phyloP scores from a whole-genome alignment of 2,113 vertebrate species.

The Embiotoca jacksoni region DNA sequence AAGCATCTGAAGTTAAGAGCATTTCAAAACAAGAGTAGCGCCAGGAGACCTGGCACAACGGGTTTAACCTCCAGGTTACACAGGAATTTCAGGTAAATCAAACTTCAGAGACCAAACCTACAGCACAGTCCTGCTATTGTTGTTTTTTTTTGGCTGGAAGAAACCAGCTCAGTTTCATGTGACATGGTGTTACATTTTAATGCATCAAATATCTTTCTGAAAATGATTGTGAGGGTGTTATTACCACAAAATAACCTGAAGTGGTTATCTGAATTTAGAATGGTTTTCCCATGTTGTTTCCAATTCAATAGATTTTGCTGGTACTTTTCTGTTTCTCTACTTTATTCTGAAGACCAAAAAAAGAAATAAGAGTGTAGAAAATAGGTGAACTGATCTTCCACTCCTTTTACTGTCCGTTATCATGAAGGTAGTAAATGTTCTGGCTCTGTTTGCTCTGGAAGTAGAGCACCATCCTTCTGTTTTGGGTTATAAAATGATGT shows the following conservation, averaged over 20 bases:
- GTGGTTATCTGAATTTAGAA: too few species aligned
- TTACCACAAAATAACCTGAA: background rate
- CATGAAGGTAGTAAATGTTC: background rate
- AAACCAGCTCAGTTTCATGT: background rate
- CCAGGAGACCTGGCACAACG: conserved; percentile 50
- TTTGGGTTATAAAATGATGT: background rate
- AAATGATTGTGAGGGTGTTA: background rate
- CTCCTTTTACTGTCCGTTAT: background rate
- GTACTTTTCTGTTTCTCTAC: background rate
- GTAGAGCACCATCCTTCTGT: background rate
- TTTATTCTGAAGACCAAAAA: background rate
- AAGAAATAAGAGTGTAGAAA: fast-evolving
- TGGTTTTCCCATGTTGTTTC: background rate
- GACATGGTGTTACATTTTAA: background rate
- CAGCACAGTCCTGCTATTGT: conserved; percentile 49
- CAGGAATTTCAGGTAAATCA: background rate
- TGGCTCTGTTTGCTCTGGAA: background rate
- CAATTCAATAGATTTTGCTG: background rate
- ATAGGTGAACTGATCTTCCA: background rate
- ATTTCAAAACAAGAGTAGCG: conserved; percentile 3
- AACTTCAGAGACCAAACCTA: background rate
- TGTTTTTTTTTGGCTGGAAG: background rate
- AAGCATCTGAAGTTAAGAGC: background rate
- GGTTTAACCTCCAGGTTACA: conserved; percentile 53
- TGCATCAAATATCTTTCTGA: background rate